Percentiles rank a stretch among this genome's conserved stretches.
These are phyloP conservation scores for Progne subis DNA, from an alignment of 2,113 vertebrate species.

Conservation along the genomic window DNA sequence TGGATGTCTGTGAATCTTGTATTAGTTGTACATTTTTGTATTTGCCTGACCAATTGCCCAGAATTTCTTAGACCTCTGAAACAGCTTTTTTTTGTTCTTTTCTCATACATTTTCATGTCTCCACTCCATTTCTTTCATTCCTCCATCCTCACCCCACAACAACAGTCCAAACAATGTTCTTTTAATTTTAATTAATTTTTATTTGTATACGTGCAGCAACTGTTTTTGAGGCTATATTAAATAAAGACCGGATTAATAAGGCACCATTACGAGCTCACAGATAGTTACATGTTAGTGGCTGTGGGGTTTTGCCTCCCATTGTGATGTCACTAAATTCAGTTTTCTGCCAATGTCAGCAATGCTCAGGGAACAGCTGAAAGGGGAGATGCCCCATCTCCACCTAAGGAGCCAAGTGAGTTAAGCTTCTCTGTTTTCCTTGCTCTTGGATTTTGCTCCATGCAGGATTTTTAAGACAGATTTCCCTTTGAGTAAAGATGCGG, in stretches of 20 bases:
- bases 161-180: not conserved
- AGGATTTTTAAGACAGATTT: not conserved
- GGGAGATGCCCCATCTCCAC: not conserved
- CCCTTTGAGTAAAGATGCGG: not conserved
- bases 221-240: not conserved
- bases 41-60: not conserved
- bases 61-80: not conserved
- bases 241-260: not conserved
- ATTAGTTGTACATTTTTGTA: not conserved
- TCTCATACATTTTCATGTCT: not conserved
- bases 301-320: not conserved
- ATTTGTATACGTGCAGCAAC: not conserved
- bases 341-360: not conserved
- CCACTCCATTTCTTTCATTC: not conserved
- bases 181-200: not conserved
- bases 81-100: not conserved
- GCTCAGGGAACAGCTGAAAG: not conserved
- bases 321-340: not conserved
- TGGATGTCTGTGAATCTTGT: accelerated
- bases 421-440: not conserved
- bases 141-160: not conserved
- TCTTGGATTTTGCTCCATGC: not conserved
- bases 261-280: not conserved
- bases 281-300: not conserved
- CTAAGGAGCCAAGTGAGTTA: not conserved